Evolutionary conservation across 2,888 invertebrate species (phyloP), one percentile per base, ranked within the genome.

Genomic region (Macrosiphum euphorbiae): DNA sequence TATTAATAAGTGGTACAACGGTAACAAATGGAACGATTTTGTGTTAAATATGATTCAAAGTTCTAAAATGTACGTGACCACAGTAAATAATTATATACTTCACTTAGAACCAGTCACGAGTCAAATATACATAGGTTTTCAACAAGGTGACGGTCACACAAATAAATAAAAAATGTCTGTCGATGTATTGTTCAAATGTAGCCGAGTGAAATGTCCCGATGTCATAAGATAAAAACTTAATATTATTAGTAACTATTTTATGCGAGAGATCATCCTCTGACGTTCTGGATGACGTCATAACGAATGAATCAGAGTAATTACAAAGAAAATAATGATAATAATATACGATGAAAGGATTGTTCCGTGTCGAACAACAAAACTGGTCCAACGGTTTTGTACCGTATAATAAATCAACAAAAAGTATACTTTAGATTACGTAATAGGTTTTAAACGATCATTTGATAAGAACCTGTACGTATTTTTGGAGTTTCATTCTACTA

Each of bases 291-390:
- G 61, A 89, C 89, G 61, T 89, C 44, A 89, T 44, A 11, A 50
- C 11, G 67, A 50, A 90, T 67, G 67, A 67, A 90, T 67, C 90
- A 50, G 13, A 78, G 50, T 78, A 41, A 86, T 86, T 78, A 86
- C 28, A 86, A 78, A 35, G 78, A 78, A 78, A 35, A 78, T 35
- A 78, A 78, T 78, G 35, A 35, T 86, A 47, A 47, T 86, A 44
- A 44, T 47, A 86, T 35, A 58, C 41, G 13, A 58, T 41, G 16
- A 58, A 58, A 58, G 88, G 44, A 88, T 88, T 44, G 20, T 78
- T 78, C 78, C 20, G 78, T 35, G 78, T 78, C 28, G 7, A 44
- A 88, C 55, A 55, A 13, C 11, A 55, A 41, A 28, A 88, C 58
- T 44, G 26, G 44, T 44, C n/a, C 44, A 61, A 90, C n/a, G 47